Conservation (phyloP, 1,140 invertebrate genomes). For the Apis mellifera region Amel_HAv3.1 CM009941.2:15362001-15362500, state of each 20-base stretch:
- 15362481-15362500: too few species aligned
- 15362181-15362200: too few species aligned
- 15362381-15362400: too few species aligned
- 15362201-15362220: too few species aligned
- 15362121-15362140: not conserved
- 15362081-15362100: not conserved
- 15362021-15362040: not conserved
- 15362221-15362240: conserved; percentile 60
- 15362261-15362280: conserved; percentile 5
- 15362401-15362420: too few species aligned
- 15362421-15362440: too few species aligned
- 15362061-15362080: not conserved
- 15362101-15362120: not conserved
- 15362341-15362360: not conserved
- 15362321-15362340: not conserved
- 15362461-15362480: too few species aligned
- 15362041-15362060: not conserved
- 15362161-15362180: too few species aligned
- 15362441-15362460: too few species aligned
- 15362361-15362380: not conserved
- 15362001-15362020: not conserved
- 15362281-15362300: not conserved
- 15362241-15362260: conserved; percentile 65
- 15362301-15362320: not conserved
- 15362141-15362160: not conserved